Base-by-base conservation (phyloP, 2,797 vertebrate species). In the Girardinus metallicus region DNA sequence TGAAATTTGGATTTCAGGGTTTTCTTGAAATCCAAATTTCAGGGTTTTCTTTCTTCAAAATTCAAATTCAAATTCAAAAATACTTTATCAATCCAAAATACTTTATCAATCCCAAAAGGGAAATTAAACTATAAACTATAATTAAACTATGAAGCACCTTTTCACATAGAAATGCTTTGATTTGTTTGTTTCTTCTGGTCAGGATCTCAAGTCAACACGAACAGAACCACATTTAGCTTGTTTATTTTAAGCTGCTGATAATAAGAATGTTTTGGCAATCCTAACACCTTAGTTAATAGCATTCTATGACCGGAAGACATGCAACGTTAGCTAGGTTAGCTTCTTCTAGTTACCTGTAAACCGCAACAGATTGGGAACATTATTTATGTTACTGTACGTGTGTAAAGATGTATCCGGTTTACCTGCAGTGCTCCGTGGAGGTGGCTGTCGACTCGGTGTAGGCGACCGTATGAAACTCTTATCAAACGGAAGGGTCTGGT, bases 401-500 rank as follows among this genome's bases (percentile, higher is more conserved):
- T 13, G 29, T 34, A 64, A 18, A 64, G 4, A 16, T 41, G 5
- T 7, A 41, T 15, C 16, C 39, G 7, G 74, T 5, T 57, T 46
- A 95, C 93, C 91, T 90, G 89, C 44, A 12, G 41, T 0, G 41
- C 43, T 74, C 53, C 15, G 41, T 4, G 80, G 46, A n/a, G 71
- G 55, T 46, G 60, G 4, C 10, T 44, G 6, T 4, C 34, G 53
- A 0, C 9, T 68, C 72, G 15, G 26, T 9, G 44, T 2, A 1
- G 82, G 73, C 9, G 76, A 62, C 31, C 80, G 77, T 1, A 80
- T 80, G 18, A 77, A n/a, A 1, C 71, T 75, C 15, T 60, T n/a
- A 0, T 84, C 84, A 44, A 95, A 95, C 12, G 95, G 95, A 12
- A 93, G 89, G 0, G 87, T 92, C 66, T 85, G 82, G 89, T 96